These are phyloP conservation scores for Orycteropus afer DNA, from an alignment of 2,113 vertebrate genomes.

Conservation along the genomic window DNA sequence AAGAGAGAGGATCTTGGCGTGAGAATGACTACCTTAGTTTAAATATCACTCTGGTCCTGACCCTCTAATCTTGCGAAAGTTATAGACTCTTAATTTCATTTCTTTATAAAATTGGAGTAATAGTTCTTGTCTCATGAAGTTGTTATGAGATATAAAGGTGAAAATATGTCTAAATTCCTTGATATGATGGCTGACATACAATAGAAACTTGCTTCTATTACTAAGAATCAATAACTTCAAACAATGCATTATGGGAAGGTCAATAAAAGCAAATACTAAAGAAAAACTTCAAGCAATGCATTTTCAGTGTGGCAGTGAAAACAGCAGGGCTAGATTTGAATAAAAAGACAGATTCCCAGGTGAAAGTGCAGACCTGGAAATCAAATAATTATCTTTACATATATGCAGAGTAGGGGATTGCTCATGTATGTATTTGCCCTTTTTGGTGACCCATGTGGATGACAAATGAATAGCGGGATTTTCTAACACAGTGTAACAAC, in stretches of 20 bases:
- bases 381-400: conserved; percentile 3
- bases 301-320: neutral
- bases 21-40: conserved; percentile 17
- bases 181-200: neutral
- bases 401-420: neutral
- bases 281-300: neutral
- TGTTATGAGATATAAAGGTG: neutral
- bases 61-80: neutral
- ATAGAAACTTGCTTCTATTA: neutral
- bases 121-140: neutral
- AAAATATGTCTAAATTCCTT: neutral
- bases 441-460: neutral
- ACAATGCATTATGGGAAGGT: neutral
- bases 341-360: neutral
- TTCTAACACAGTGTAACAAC: neutral
- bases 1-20: neutral
- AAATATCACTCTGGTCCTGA: neutral
- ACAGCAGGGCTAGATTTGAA: neutral
- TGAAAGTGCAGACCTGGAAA: neutral
- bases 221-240: neutral
- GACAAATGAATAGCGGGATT: neutral
- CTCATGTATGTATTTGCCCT: neutral
- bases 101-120: conserved; percentile 36
- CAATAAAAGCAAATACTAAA: neutral
- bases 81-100: neutral